Base-by-base conservation (phyloP, 2,113 vertebrate species). In the Oryzias curvinotus region DNA sequence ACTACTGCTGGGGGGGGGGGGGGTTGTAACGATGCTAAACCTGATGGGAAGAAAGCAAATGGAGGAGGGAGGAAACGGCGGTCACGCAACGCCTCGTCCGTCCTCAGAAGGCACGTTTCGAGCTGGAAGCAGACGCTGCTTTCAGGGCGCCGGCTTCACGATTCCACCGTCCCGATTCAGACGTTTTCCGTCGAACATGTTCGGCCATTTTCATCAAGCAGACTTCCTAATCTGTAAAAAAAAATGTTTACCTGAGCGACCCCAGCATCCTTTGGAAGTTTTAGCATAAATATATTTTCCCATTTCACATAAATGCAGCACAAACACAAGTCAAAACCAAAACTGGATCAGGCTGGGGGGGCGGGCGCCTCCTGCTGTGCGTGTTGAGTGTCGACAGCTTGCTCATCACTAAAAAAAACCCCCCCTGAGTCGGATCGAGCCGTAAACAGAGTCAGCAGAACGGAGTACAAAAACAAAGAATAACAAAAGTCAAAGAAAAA, bases 371-470 rank as follows among this genome's bases (percentile, higher is more conserved):
- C 62, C 57, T 62, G 77, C 82, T 88, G 89, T 87, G 88, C 85
- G 81, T 78, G 85, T 86, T 85, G 65, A 79, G 49, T 75, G 83
- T 56, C 77, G 86, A 91, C 87, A 89, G 88, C 87, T 28, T 57
- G 65, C 68, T 73, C 75, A 75, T 83, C 75, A 63, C 72, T 3
- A 60, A 41, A 73, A 85, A 84, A 84, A 67, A 74, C 76, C 30
- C n/a, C 45, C 62, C 63, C 65, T 21, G 12, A 62, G 80, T 68
- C 44, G 43, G 81, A 61, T 28, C 71, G 26, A 43, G 68, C 65
- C 59, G 52, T 12, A 73, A 57, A 84, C 26, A 73, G 14, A 53
- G 65, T 73, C 44, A 75, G 14, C 16, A 10, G 75, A 41, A 62
- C 57, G 55, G 63, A 71, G 67, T 85, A 87, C 70, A 87, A 83